These are phyloP conservation scores for Prunella fulvescens DNA, from an alignment of 2,113 vertebrate species.

Conservation along the genomic window DNA sequence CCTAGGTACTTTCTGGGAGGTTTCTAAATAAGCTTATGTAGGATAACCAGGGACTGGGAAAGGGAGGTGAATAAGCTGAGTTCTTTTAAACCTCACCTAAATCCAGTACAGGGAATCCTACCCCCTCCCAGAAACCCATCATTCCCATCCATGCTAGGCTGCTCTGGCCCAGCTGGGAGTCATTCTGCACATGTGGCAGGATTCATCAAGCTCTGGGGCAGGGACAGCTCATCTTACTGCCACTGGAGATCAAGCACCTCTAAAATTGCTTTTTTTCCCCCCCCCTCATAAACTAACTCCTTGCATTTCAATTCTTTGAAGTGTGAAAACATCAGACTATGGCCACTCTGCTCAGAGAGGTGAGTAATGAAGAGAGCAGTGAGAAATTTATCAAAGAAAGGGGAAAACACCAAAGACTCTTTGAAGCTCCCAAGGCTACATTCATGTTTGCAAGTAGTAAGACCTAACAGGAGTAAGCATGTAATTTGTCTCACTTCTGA, in stretches of 20 bases:
- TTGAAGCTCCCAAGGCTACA: background rate
- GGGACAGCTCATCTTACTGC: background rate
- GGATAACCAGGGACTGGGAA: background rate
- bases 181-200: fast-evolving
- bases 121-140: background rate
- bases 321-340: background rate
- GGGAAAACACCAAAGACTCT: background rate
- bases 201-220: background rate
- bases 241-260: background rate
- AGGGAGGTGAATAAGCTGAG: background rate
- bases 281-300: background rate
- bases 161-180: background rate
- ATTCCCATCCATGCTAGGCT: background rate
- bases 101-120: background rate
- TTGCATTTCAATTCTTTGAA: background rate
- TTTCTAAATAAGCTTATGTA: background rate
- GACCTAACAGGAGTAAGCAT: background rate
- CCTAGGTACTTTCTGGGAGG: background rate
- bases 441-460: background rate
- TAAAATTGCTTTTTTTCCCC: background rate
- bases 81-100: background rate
- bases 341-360: background rate
- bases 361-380: background rate
- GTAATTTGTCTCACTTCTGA: background rate
- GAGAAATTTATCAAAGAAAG: background rate